Percentiles rank a stretch among this genome's conserved stretches.
These are phyloP conservation scores for Drosophila mauritiana DNA, from an alignment of 1,140 invertebrate species.

Conservation along the genomic window DNA sequence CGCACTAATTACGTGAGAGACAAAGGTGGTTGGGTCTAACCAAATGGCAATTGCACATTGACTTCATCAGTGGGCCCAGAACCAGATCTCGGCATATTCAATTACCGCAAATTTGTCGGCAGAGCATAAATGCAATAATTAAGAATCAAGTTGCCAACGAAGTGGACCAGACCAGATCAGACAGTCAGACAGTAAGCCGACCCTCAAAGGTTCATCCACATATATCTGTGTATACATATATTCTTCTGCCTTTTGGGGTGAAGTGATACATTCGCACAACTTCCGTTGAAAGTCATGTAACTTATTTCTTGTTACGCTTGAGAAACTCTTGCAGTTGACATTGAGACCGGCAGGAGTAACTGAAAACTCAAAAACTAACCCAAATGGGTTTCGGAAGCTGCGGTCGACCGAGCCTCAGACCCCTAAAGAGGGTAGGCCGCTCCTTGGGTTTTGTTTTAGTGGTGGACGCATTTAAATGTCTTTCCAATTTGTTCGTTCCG, in stretches of 20 bases:
- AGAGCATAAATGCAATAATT: slow-evolving; percentile 80
- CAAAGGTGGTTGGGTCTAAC: slow-evolving; percentile 51
- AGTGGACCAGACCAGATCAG: slow-evolving; percentile 48
- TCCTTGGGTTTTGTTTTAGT: slow-evolving; percentile 62
- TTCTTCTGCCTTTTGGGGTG: slow-evolving; percentile 10
- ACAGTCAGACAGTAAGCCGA: slow-evolving; percentile 32
- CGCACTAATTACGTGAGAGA: slow-evolving; percentile 73
- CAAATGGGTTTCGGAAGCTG: slow-evolving; percentile 83
- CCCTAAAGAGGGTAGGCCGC: slow-evolving; percentile 15
- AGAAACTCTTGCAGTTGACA: slow-evolving; percentile 78
- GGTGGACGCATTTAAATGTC: slow-evolving; percentile 70
- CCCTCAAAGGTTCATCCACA: slow-evolving; percentile 15
- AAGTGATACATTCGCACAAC: slow-evolving; percentile 40
- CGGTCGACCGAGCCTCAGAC: slow-evolving; percentile 58
- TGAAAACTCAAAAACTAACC: slow-evolving; percentile 76
- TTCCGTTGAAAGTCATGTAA: slow-evolving; percentile 79
- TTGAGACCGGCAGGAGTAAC: slow-evolving; percentile 72
- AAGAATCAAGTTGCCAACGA: slow-evolving; percentile 73
- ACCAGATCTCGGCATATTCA: slow-evolving; percentile 70
- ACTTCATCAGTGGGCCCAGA: slow-evolving; percentile 59
- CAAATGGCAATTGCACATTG: slow-evolving; percentile 67
- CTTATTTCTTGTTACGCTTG: slow-evolving; percentile 81
- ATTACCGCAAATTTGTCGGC: slow-evolving; percentile 82
- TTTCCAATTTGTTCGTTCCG: slow-evolving; percentile 74
- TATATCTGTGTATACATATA: not conserved